Conservation (phyloP, 1,140 invertebrate genomes). For the Cyphomyrmex costatus region DNA sequence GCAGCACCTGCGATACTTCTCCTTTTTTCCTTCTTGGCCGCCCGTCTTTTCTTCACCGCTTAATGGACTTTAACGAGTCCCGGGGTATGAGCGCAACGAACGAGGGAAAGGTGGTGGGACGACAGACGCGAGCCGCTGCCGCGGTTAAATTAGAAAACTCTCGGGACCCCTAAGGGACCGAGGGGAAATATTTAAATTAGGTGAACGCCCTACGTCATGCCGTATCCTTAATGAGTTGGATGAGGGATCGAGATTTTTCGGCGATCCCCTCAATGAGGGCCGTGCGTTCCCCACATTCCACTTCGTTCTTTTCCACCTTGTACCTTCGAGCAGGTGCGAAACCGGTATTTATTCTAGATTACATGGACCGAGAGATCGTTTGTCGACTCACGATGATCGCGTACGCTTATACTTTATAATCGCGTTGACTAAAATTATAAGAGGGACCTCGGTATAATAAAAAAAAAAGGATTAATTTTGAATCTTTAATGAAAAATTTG, state of each 20-base stretch:
- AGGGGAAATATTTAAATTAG: slow-evolving; percentile 74
- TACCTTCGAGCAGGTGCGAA: slow-evolving; percentile 45
- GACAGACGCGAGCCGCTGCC: slow-evolving; percentile 54
- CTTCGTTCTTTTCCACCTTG: background rate
- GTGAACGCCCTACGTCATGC: slow-evolving; percentile 60
- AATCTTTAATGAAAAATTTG: background rate
- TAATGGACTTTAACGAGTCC: slow-evolving; percentile 73
- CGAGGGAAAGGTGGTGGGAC: slow-evolving; percentile 4
- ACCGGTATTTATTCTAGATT: slow-evolving; percentile 48
- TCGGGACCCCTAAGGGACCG: slow-evolving; percentile 38
- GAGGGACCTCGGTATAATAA: background rate
- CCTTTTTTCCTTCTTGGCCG: background rate
- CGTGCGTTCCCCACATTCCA: slow-evolving; percentile 34
- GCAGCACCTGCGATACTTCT: slow-evolving; percentile 35
- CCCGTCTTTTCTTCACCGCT: slow-evolving; percentile 54
- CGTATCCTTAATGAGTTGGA: slow-evolving; percentile 70
- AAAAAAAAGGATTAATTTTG: background rate
- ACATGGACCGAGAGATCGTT: background rate
- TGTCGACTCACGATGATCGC: background rate
- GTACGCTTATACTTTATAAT: background rate
- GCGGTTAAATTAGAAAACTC: slow-evolving; percentile 77
- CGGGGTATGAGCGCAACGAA: slow-evolving; percentile 21
- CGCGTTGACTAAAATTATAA: background rate
- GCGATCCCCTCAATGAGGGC: slow-evolving; percentile 49
- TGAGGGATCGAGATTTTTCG: slow-evolving; percentile 73